These are phyloP conservation scores for Ashinkailepas kermadecensis DNA, from an alignment of 2,888 invertebrate species.

Conservation along the genomic window DNA sequence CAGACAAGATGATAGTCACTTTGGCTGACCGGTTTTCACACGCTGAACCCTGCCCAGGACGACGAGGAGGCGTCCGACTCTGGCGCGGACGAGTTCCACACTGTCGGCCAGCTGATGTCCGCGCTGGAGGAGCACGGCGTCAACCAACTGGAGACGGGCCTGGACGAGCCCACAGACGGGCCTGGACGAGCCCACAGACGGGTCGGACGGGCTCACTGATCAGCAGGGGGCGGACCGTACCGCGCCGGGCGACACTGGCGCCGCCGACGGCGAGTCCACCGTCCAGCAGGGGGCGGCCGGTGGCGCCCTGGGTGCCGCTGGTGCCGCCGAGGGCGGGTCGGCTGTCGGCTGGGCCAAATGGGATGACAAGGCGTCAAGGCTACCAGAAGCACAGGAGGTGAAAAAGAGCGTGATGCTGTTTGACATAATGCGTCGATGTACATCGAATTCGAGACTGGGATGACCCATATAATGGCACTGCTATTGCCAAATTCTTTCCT, in stretches of 20 bases:
- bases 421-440: too few relatives aligned
- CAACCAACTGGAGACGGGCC: not conserved
- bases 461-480: too few relatives aligned
- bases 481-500: too few relatives aligned
- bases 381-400: too few relatives aligned
- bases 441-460: too few relatives aligned
- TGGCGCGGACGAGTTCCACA: not conserved
- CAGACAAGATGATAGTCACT: not conserved
- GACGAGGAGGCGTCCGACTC: not conserved
- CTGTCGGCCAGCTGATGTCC: not conserved
- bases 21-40: not conserved
- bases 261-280: not conserved
- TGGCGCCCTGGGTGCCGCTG: too few relatives aligned
- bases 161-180: not conserved
- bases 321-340: not conserved
- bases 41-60: not conserved
- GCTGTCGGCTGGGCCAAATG: too few relatives aligned
- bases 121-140: not conserved
- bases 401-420: too few relatives aligned
- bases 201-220: not conserved
- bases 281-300: not conserved
- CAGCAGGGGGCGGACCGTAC: not conserved
- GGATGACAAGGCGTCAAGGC: too few relatives aligned
- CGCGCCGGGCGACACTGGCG: not conserved
- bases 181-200: not conserved